Conservation (phyloP, 1,140 invertebrate species). For the Asobara japonica region DNA sequence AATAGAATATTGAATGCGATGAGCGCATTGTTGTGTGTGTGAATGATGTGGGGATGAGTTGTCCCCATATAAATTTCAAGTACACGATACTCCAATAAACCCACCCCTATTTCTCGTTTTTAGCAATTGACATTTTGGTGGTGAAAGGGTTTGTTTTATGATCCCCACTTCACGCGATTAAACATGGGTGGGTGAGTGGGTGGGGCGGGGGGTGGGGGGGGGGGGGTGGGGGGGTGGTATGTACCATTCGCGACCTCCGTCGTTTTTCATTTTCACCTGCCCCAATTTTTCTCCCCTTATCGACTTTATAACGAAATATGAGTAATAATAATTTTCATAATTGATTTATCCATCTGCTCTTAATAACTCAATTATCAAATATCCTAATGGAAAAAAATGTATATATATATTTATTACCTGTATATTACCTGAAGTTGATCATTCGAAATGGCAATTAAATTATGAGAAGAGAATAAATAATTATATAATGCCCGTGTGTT, state of each 20-base stretch:
- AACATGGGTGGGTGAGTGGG: no score
- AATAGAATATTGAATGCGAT: constrained; percentile 3
- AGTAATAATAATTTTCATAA: no score
- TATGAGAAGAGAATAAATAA: neutral
- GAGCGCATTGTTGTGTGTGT: neutral
- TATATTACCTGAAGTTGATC: neutral
- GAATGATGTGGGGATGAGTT: constrained; percentile 5
- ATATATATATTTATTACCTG: constrained; percentile 5
- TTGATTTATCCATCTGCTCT: neutral
- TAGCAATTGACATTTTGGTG: neutral
- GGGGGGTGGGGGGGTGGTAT: no score
- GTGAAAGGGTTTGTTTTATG: neutral
- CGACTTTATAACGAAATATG: no score
- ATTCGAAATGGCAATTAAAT: neutral
- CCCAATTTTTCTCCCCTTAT: neutral
- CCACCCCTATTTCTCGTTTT: neutral
- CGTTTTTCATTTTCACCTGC: neutral
- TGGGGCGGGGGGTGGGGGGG: no score
- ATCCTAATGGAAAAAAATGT: neutral
- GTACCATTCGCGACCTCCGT: no score
- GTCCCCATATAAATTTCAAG: constrained; percentile 10
- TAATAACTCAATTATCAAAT: neutral
- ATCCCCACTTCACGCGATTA: neutral
- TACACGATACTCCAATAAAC: neutral
- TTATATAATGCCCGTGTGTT: neutral